Evolutionary conservation across 53 echinoderm and acorn worm species (phyloP), one percentile per base, ranked within the genome.

Genomic region (Pentamera pediparva): DNA sequence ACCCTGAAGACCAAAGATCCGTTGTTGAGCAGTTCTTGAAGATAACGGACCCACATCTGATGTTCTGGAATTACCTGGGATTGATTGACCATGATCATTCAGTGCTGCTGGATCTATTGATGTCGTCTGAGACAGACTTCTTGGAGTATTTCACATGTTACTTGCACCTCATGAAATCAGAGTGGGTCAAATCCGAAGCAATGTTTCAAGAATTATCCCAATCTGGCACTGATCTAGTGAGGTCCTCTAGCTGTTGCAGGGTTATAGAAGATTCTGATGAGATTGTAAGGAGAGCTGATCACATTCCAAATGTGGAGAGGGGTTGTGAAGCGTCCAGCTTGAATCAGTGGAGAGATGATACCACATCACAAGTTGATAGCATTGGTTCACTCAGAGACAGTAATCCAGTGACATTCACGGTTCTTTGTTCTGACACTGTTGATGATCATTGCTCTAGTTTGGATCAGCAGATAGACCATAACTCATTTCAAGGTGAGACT

Each of bases 101-200:
- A 39, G 70, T 95, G 10, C 56, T 90, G 4, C 74, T 95, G 21
- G 95, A 95, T 58, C 74, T 84, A 60, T 76, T 95, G 45, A 95
- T 95, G 59, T 95, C 95, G 10, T 61, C 65, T 13, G 95, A 95
- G 67, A 95, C 95, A 3, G 73, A 48, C 8, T 95, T 90, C 61
- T 61, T 95, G 33, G 77, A 79, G 35, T 95, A 90, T 36, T 67
- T 90, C 21, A 86, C 84, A 48, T 37, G 60, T n/a, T 90, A 90
- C 40, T 82, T 95, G 12, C 86, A 83, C 32, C 37, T 58, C 11
- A 67, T 85, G 47, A 33, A 54, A 10, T 25, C 13, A 22, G 80
- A 87, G 39, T 95, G 95, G 95, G 48, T 58, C 40, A 39, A 67
- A 27, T 67, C n/a, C n/a, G n/a, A n/a, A n/a, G n/a, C n/a, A n/a